phyloP scores from a whole-genome alignment of 2,797 vertebrate species.

The Bothrops alternatus region DNA sequence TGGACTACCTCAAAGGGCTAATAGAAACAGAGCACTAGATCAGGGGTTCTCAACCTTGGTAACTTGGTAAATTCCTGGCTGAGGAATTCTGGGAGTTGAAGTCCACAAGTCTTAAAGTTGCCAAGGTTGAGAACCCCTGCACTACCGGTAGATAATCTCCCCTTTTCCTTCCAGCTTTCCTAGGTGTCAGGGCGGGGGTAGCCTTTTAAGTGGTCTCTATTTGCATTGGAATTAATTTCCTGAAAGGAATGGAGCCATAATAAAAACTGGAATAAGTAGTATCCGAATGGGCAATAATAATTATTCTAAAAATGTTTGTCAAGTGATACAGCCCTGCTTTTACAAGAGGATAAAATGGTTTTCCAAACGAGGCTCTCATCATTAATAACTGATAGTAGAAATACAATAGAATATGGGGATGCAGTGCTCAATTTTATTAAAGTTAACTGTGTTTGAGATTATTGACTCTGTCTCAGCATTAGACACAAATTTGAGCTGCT shows the following conservation, averaged over 20 bases:
- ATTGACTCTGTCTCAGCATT: not conserved
- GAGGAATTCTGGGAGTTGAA: no score
- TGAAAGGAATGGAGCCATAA: not conserved
- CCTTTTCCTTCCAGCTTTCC: not conserved
- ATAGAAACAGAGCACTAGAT: not conserved
- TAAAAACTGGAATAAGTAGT: not conserved
- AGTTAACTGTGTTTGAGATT: not conserved
- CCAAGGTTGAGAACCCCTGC: no score
- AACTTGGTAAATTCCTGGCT: no score
- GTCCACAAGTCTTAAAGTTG: no score
- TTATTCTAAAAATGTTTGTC: not conserved
- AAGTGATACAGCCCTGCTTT: not conserved
- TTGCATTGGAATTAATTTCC: not conserved
- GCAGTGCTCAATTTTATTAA: not conserved
- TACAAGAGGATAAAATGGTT: not conserved
- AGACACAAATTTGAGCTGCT: not conserved
- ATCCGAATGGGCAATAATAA: not conserved
- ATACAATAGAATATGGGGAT: not conserved
- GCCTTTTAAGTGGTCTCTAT: not conserved
- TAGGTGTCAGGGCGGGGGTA: not conserved
- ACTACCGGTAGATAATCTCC: no score
- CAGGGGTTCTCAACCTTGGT: no score
- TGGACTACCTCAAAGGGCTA: not conserved
- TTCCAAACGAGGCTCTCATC: not conserved
- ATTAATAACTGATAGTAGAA: slow-evolving; percentile 5